Evolutionary conservation across 2,888 invertebrate genomes (phyloP), one percentile per base, ranked within the genome.

Genomic region (Harmothoe impar): DNA sequence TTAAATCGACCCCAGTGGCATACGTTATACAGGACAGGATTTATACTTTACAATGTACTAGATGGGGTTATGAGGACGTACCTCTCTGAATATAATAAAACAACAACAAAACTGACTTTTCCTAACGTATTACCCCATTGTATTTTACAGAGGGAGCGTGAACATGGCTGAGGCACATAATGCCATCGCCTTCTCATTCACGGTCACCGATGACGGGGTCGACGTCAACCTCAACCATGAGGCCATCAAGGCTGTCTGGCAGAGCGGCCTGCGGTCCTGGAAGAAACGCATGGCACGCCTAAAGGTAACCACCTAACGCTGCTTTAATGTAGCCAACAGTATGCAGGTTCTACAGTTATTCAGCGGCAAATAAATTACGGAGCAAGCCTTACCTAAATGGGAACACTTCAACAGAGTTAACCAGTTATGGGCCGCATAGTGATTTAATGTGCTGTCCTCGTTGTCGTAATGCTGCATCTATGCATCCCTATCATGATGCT

Each of bases 151-250:
- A 89, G 33, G 10, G 68, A 68, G 62, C 33, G 43, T 35, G 15
- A 89, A 81, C 52, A 99, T 99, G 99, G 99, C 99, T 95, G 99
- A 99, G 98, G 99, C 99, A 93, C 99, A 99, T 96, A 97, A 98
- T 92, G 99, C 99, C 90, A 99, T 99, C 92, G 99, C 99, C 92
- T 99, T 99, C 96, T 98, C 98, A 90, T 99, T 99, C 96, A 97
- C 98, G 86, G 98, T 99, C 94, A 99, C 99, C 92, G 99, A 99
- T 96, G 99, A 99, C 96, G 99, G 99, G 93, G 98, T 99, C 97
- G 98, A 99, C 95, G 98, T 99, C 89, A 98, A 99, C 96, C 99
- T 99, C 95, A 99, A 99, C 96, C 97, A 98, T 91, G 99, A 99
- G 96, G 99, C 99, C 10, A 97, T 99, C 20, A 97, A 98, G 95